Evolutionary conservation across 2,888 invertebrate species (phyloP).

Genomic region (Exephanes ischioxanthus): DNA sequence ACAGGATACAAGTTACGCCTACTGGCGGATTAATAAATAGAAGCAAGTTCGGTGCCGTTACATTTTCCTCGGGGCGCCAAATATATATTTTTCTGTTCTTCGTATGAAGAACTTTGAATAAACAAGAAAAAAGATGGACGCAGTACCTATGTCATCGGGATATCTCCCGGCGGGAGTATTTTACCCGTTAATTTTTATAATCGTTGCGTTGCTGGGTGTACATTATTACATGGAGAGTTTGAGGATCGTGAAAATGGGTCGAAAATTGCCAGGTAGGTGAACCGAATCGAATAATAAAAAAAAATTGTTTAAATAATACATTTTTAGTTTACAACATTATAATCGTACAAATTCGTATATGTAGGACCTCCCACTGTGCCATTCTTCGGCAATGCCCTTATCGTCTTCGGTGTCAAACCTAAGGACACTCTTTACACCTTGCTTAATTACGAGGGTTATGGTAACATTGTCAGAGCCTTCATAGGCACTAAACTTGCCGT

Average conservation of each 20-base stretch:
- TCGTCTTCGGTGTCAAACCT: constrained; percentile 75
- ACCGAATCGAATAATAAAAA: not conserved
- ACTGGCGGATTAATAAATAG: constrained; percentile 23
- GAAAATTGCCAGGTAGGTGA: constrained; percentile 80
- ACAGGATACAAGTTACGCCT: constrained; percentile 5
- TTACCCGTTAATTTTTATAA: constrained; percentile 78
- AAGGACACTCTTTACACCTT: constrained; percentile 72
- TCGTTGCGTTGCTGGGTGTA: constrained; percentile 75
- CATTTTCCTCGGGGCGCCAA: constrained; percentile 12
- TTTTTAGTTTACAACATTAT: not conserved
- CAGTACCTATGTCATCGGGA: constrained; percentile 71
- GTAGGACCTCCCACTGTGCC: constrained; percentile 80
- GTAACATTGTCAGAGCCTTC: constrained; percentile 78
- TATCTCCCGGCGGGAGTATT: constrained; percentile 75
- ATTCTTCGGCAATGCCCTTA: constrained; percentile 79
- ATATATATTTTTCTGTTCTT: constrained; percentile 19
- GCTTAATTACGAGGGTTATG: constrained; percentile 74
- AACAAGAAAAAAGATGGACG: constrained; percentile 74
- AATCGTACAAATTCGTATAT: not conserved
- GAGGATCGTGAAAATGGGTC: constrained; percentile 75
- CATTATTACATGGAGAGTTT: constrained; percentile 80
- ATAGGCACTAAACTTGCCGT: constrained; percentile 80
- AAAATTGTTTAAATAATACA: not conserved
- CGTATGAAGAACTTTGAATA: constrained; percentile 24
- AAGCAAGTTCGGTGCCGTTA: constrained; percentile 24